Evolutionary conservation across 2,113 vertebrate genomes (phyloP), one percentile per base, ranked within the genome.

Genomic region (Trichechus manatus): DNA sequence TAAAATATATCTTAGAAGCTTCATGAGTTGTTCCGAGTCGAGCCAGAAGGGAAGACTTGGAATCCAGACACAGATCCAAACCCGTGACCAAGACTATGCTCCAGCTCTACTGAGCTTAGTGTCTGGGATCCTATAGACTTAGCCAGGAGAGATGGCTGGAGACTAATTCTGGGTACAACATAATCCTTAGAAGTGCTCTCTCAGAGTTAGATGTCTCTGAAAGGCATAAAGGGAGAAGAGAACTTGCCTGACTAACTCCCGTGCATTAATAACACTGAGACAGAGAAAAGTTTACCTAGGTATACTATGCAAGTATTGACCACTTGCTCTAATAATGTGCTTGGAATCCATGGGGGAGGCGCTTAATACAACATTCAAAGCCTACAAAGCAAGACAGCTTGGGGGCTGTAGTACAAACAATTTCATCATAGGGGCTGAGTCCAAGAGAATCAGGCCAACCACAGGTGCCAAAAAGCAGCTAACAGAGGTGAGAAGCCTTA

Each of bases 1-100:
- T 94, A 82, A 74, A 82, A 84, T 44, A 17, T 78, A 0, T 88
- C 50, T 93, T 85, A 77, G 56, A 85, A 95, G 42, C 77, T 88
- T 70, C 36, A 56, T 53, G 36, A 44, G 17, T 70, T 66, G 70
- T 88, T 93, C 63, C 53, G 81, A 81, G 50, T 88, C 44, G 36
- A 86, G 22, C 5, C 70, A 89, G 11, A 92, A 70, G 39, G 9
- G 19, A 91, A 86, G 50, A 5, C 47, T 94, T 70, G 17, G 23
- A 80, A 87, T 19, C 9, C 23, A 68, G 27, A 80, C 33, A 70
- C 9, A 74, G 9, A 91, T 79, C n/a, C 79, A 96, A 74, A 70
- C 11, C 56, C 84, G 9, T 39, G 87, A 86, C 47, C 33, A 64
- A 90, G 87, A 72, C 36, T 50, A 25, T 50, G 2, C 53, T 68